Percentiles rank a stretch among this genome's conserved stretches.
phyloP scores from a whole-genome alignment of 2,113 vertebrate species.

The Heliornis fulica region DNA sequence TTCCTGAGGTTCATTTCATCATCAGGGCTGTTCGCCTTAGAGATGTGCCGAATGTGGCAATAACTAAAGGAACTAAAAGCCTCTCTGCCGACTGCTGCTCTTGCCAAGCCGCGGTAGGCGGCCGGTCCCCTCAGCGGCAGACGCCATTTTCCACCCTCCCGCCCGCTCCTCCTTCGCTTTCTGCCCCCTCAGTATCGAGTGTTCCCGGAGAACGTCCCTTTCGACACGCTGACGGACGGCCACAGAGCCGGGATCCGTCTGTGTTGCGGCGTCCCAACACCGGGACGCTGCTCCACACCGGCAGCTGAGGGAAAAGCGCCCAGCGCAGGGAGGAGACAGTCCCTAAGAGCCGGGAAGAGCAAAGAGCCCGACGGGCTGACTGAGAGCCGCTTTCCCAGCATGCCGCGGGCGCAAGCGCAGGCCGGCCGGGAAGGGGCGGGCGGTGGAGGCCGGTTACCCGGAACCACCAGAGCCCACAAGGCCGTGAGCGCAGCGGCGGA shows the following conservation, averaged over 20 bases:
- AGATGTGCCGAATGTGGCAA: background rate
- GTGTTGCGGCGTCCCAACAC: fast-evolving
- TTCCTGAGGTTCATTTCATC: background rate
- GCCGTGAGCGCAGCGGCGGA: background rate
- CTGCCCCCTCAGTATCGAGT: fast-evolving
- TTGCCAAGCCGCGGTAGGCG: fast-evolving
- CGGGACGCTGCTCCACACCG: fast-evolving
- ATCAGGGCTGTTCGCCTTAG: background rate
- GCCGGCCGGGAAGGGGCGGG: background rate
- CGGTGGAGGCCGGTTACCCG: background rate
- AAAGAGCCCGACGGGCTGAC: no score
- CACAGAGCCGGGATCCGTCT: fast-evolving
- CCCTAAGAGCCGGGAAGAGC: no score
- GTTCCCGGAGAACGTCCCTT: fast-evolving
- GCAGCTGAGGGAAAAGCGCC: fast-evolving
- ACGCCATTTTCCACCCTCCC: background rate
- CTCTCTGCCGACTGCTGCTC: no score
- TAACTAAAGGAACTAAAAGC: background rate
- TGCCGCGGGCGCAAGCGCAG: background rate
- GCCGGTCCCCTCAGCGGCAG: background rate
- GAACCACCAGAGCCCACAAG: fast-evolving
- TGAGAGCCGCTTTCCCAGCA: no score
- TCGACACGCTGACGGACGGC: fast-evolving
- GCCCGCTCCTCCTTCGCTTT: no score
- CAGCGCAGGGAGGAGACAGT: no score